Base-by-base conservation (phyloP, 2,797 vertebrate genomes). In the Anisognathus igniventris region DNA sequence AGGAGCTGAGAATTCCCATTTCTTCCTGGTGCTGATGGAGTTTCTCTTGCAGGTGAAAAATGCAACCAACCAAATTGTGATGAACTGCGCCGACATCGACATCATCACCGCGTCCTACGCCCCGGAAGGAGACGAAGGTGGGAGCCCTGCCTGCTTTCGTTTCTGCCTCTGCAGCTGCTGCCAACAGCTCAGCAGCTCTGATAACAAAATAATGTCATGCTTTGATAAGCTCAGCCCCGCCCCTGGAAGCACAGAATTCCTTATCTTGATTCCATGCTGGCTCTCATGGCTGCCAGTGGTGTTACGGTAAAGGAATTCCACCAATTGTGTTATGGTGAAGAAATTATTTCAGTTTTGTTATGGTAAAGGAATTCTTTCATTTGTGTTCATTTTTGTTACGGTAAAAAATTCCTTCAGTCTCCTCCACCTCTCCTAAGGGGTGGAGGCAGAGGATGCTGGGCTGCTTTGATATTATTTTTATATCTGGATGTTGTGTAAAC, bases 41-140 rank as follows among this genome's bases (percentile, higher is more conserved):
- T 96, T 92, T 98, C 54, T 94, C 60, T 98, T 97, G 5, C 98
- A 99, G 99, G 99, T 99, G 93, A 98, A 98, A 95, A 98, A 99
- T 97, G 98, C 98, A 53, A 99, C 99, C 88, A 99, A 99, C 98
- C 99, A 99, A 96, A 99, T 99, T 95, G 99, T 99, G 98, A 99
- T 99, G 99, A 99, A 99, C 98, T 99, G 99, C 84, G 99, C 99
- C 44, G 99, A 99, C 98, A 99, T 99, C 74, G 99, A 99, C 98
- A 99, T 99, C 97, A 99, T 99, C 97, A 99, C 99, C 53, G 99
- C 99, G 85, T 99, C 99, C 58, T 99, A 99, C 91, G 98, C 95
- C 53, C 98, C 98, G 47, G 98, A 99, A 56, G 99, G 99, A 97
- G 99, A 98, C 24, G 99, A 99, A 98, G 99, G 99, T 99, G 97